Evolutionary conservation across 2,113 vertebrate species (phyloP), one percentile per base, ranked within the genome.

Genomic region (Chaetops frenatus): DNA sequence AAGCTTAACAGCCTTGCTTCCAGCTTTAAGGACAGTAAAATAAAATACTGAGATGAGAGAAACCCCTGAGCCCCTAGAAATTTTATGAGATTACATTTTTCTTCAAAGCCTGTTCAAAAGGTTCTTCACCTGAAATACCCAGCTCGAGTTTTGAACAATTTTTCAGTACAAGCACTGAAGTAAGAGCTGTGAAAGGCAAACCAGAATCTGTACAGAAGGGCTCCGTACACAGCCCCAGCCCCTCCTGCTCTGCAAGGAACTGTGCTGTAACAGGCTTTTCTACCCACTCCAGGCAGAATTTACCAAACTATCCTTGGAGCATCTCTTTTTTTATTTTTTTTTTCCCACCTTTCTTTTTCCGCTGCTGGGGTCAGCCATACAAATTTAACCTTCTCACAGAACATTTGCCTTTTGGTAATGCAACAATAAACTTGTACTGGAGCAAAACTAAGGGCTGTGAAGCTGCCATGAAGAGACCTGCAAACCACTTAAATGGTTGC

Each of bases 321-420:
- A 47, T 2, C 25, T 35, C 4, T 10, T 15, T 16, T 19, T n/a
- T 36, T 18, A 22, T 17, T 16, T 12, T n/a, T 33, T 27, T n/a
- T 6, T n/a, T n/a, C n/a, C n/a, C n/a, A n/a, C n/a, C 3, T 36
- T 18, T 3, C 1, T 40, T 42, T 18, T 19, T 3, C 8, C 17
- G 14, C 10, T 36, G 20, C 45, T 24, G 9, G 6, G 2, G 2
- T 22, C 4, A 73, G 35, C 27, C 33, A 70, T 2, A 38, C 18
- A 57, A 72, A 66, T 40, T 45, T 11, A 51, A 47, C 24, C 17
- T 51, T 64, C 38, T 54, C 77, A 51, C 9, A 20, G 21, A 83
- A 58, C 8, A 44, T 12, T 0, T 31, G 8, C 12, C 53, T 56
- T 61, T 35, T 42, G 25, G 27, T 29, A 85, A 36, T 1, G 3